These are phyloP conservation scores for Oreochromis spilurus DNA, from an alignment of 2,113 vertebrate genomes.

Conservation along the genomic window DNA sequence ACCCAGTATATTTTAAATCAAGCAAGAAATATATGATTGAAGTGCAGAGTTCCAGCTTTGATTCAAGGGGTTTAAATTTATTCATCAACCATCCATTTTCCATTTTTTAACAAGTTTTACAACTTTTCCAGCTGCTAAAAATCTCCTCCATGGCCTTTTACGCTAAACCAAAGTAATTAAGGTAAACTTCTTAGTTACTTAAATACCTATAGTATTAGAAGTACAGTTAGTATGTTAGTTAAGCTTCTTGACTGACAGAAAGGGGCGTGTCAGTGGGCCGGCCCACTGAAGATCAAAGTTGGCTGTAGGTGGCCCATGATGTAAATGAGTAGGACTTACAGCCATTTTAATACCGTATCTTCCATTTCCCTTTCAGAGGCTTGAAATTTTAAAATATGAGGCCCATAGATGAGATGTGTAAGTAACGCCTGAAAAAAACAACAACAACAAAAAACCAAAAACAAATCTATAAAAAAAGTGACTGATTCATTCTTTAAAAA, in stretches of 20 bases:
- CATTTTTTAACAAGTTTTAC: not conserved
- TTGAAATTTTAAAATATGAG: not conserved
- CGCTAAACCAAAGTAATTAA: not conserved
- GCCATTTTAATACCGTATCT: not conserved
- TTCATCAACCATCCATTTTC: not conserved
- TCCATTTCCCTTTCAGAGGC: not conserved
- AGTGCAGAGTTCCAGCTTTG: not conserved
- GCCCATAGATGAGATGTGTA: not conserved
- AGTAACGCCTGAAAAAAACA: fast-evolving
- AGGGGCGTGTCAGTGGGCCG: not conserved
- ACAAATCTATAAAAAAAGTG: not conserved
- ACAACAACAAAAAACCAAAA: fast-evolving
- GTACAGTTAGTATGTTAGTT: not conserved
- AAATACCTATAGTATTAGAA: not conserved
- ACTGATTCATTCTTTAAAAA: not conserved
- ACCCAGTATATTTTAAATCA: not conserved
- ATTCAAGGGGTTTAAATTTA: not conserved
- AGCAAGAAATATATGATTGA: not conserved
- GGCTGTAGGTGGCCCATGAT: not conserved
- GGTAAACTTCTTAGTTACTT: not conserved
- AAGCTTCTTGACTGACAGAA: not conserved
- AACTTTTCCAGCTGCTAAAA: not conserved
- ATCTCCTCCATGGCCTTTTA: not conserved
- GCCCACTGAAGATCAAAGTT: not conserved
- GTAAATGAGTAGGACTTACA: not conserved